A percentile compares a stretch with the other conserved stretches of the same genome.
Evolutionary conservation across 2,797 vertebrate species (phyloP).

Genomic region (Poliocrania exsul): DNA sequence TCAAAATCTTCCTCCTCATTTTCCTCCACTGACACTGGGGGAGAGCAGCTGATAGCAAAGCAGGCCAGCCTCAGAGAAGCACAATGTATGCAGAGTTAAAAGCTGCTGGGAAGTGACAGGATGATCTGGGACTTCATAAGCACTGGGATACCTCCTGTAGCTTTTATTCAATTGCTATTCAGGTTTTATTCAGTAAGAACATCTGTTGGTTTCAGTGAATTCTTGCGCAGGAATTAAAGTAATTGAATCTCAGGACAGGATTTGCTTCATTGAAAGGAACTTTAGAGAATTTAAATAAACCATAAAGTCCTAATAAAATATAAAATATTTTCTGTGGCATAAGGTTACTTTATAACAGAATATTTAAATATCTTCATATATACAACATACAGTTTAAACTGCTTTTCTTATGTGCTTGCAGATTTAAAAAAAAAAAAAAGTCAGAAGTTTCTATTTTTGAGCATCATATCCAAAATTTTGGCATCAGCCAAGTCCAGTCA

Average conservation of each 20-base stretch:
- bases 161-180: constrained; percentile 29
- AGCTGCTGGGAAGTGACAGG: constrained; percentile 7
- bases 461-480: neutral
- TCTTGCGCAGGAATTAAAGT: constrained; percentile 35
- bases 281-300: constrained; percentile 43
- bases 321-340: constrained; percentile 33
- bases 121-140: constrained; percentile 24
- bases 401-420: neutral
- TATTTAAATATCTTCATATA: constrained; percentile 32
- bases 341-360: constrained; percentile 11
- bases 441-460: constrained; percentile 1
- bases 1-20: neutral
- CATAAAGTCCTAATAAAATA: constrained; percentile 41
- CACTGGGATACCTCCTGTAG: neutral
- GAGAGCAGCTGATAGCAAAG: neutral
- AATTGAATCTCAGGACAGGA: constrained; percentile 14
- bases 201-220: constrained; percentile 28
- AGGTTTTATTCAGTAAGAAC: constrained; percentile 15
- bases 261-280: constrained; percentile 32
- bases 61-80: neutral
- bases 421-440: neutral
- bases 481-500: neutral
- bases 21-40: neutral
- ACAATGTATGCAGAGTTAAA: rapidly evolving
- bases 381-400: neutral